Conservation (phyloP, 2,797 vertebrate genomes). For the Pseudomugil gertrudae region DNA sequence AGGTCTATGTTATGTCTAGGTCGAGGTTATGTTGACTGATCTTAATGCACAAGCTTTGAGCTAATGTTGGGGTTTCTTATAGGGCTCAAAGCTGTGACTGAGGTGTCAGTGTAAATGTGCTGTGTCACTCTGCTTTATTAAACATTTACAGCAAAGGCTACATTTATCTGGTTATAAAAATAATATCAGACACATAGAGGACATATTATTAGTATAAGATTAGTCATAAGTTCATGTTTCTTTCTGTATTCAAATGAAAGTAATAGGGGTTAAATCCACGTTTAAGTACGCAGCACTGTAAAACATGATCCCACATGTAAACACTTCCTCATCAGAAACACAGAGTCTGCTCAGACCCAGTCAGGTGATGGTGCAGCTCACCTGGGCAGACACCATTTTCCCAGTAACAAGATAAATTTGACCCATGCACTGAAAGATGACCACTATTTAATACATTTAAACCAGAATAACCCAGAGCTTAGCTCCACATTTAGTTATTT, state of each 20-base stretch:
- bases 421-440: background rate
- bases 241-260: background rate
- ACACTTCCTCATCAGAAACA: no score
- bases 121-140: conserved; percentile 68
- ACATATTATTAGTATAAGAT: background rate
- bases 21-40: no score
- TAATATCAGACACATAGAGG: background rate
- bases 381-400: conserved; percentile 64
- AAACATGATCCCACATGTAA: background rate
- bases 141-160: conserved; percentile 13
- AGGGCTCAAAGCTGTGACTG: conserved; percentile 24
- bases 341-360: conserved; percentile 43
- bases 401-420: no score
- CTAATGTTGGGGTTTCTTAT: background rate
- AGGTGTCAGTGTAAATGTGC: conserved; percentile 56
- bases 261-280: background rate
- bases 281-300: background rate
- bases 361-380: conserved; percentile 64
- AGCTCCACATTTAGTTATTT: background rate
- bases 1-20: no score
- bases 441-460: background rate
- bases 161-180: background rate
- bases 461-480: background rate
- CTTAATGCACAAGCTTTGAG: background rate
- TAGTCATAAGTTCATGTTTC: background rate